Base-by-base conservation (phyloP, 2,113 vertebrate genomes). In the Cavia porcellus region DNA sequence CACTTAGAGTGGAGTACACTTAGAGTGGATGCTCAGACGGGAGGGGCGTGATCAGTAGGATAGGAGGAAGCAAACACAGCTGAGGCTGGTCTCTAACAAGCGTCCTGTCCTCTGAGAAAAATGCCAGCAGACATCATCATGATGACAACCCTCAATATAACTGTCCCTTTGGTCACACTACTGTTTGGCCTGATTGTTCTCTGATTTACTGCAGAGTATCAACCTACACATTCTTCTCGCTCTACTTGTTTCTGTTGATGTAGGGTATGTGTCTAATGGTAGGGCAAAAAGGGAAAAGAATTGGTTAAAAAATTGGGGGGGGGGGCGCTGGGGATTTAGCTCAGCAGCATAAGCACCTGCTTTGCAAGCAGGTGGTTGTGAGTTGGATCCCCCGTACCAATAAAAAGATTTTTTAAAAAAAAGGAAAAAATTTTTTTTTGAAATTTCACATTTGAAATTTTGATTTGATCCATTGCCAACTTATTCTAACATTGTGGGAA, bases 271-370 rank as follows among this genome's bases (percentile, higher is more conserved):
- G 59, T 93, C 24, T 28, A 94, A 0, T 68, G 25, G 66, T 77
- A 90, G 45, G 96, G 66, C 74, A 64, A 57, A 64, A 59, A 32
- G 28, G 42, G 10, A 66, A 90, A 95, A 95, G 75, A 95, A 30
- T 79, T 94, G 24, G 12, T 84, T 79, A 82, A 80, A 38, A 38
- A 38, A 38, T 38, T 38, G 38, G 38, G 38, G 38, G 38, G 38
- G 38, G 38, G 38, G 38, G 38, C 38, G 38, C 38, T 38, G 38
- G 38, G 38, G 38, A 38, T n/a, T n/a, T 38, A 38, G 38, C 38
- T 38, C 38, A 38, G 38, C 38, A 38, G 38, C 38, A 38, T 38
- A 38, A 38, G 38, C 38, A 38, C 38, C 38, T 38, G 38, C 38
- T 38, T 38, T 38, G 38, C 38, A 38, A 38, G 38, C 38, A 38